Evolutionary conservation across 2,797 vertebrate genomes (phyloP).

Genomic region (Tapera naevia): DNA sequence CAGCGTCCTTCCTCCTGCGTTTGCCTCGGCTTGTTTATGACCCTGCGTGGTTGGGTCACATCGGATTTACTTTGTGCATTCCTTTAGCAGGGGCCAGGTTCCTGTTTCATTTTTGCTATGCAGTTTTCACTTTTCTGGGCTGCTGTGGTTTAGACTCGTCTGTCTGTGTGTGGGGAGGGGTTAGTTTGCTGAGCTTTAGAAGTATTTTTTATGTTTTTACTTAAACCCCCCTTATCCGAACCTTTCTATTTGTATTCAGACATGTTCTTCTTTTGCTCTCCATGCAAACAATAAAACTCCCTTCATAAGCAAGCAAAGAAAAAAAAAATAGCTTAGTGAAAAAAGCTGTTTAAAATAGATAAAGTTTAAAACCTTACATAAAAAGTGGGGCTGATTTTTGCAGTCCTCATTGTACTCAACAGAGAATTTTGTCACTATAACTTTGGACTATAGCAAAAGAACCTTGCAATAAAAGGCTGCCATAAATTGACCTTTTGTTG

Average conservation of each 20-base stretch:
- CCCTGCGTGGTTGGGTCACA: not conserved
- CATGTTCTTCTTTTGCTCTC: not conserved
- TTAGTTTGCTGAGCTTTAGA: not conserved
- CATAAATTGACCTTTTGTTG: constrained; percentile 63
- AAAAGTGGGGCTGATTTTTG: constrained; percentile 20
- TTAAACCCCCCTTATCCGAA: not conserved
- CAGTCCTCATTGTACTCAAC: not conserved
- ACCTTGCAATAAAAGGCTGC: constrained; percentile 42
- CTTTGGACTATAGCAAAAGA: constrained; percentile 5
- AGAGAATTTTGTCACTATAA: constrained; percentile 25
- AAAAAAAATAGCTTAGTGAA: not conserved
- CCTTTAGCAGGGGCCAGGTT: not conserved
- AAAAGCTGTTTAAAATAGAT: constrained; percentile 33
- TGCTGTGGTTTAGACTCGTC: not conserved
- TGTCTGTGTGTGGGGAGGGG: accelerated
- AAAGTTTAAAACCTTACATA: not conserved
- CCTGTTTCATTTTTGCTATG: not conserved
- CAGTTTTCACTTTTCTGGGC: not conserved
- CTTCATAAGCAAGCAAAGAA: not conserved
- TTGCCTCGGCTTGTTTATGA: not conserved
- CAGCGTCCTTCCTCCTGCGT: constrained; percentile 36
- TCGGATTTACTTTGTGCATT: constrained; percentile 6
- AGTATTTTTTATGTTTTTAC: not conserved
- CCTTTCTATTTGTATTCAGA: not conserved
- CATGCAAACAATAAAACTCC: not conserved